Conservation (phyloP, 2,888 invertebrate species). For the Orchesellides sinensis region DNA sequence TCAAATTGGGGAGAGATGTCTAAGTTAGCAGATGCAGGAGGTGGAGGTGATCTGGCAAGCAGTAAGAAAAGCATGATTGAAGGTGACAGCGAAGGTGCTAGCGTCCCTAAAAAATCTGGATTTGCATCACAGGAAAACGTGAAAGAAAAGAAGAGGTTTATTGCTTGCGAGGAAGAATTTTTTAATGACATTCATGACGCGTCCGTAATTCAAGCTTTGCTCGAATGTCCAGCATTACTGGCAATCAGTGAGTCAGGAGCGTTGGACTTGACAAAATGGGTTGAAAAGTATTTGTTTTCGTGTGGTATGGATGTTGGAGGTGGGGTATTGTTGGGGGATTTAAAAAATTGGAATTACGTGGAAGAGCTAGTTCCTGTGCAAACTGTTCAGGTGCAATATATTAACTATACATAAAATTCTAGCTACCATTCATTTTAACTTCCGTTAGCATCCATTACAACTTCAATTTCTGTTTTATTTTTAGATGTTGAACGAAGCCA, state of each 20-base stretch:
- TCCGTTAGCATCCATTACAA: no score
- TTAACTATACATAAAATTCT: background rate
- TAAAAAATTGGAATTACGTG: conserved; percentile 70
- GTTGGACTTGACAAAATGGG: conserved; percentile 67
- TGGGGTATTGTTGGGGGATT: conserved; percentile 61
- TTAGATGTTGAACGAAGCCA: conserved; percentile 58
- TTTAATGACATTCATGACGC: conserved; percentile 58
- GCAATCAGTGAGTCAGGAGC: conserved; percentile 69
- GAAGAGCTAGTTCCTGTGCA: conserved; percentile 69
- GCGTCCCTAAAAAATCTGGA: background rate
- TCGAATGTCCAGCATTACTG: conserved; percentile 70
- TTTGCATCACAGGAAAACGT: background rate
- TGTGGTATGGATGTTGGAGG: conserved; percentile 57
- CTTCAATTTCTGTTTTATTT: no score
- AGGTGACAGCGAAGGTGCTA: background rate
- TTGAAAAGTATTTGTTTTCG: conserved; percentile 63
- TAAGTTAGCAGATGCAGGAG: no score
- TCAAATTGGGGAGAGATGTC: no score
- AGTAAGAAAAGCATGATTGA: background rate
- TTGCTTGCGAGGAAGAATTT: conserved; percentile 63
- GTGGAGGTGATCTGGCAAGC: no score
- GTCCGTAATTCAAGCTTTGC: conserved; percentile 54
- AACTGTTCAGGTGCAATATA: conserved; percentile 55
- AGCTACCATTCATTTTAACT: no score
- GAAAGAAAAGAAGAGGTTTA: conserved; percentile 51